A percentile compares a stretch with the other conserved stretches of the same genome.
These are phyloP conservation scores for Platysteira castanea DNA, from an alignment of 2,113 vertebrate genomes.

Conservation along the genomic window DNA sequence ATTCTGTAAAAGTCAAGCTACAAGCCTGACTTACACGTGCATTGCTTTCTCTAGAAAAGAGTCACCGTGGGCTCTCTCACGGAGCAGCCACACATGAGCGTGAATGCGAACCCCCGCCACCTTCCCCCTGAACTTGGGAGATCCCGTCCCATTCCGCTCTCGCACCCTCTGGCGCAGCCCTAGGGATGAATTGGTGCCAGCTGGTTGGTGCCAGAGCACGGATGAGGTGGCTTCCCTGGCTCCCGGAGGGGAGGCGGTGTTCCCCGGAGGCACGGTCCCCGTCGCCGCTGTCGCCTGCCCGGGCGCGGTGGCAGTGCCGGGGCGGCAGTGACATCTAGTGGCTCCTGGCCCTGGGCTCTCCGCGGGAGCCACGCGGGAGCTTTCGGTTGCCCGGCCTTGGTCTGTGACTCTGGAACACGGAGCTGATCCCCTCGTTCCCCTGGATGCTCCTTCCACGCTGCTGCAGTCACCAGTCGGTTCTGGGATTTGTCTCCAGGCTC, in stretches of 20 bases:
- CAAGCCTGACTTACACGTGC: neutral
- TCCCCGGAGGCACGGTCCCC: neutral
- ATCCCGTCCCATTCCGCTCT: accelerated
- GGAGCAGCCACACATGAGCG: accelerated
- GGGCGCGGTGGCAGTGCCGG: neutral
- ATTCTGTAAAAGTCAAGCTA: neutral
- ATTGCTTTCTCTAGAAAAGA: neutral
- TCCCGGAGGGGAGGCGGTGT: neutral
- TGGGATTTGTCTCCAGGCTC: neutral
- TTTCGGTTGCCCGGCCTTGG: neutral
- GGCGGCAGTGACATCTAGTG: slow-evolving; percentile 67
- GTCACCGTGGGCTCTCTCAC: neutral
- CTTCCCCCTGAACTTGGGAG: neutral
- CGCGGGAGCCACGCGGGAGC: neutral
- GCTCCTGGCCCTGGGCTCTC: neutral
- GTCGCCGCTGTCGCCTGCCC: neutral
- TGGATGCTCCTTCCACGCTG: accelerated
- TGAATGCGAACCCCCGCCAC: neutral
- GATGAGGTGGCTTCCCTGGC: neutral
- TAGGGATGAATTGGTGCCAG: accelerated
- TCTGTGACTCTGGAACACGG: neutral
- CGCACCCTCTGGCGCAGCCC: neutral
- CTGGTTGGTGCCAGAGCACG: neutral
- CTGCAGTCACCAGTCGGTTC: accelerated
- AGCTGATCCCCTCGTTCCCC: accelerated